Percentiles rank a stretch among this genome's conserved stretches.
These are phyloP conservation scores for Xylota segnis DNA, from an alignment of 2,888 invertebrate genomes.

Conservation along the genomic window DNA sequence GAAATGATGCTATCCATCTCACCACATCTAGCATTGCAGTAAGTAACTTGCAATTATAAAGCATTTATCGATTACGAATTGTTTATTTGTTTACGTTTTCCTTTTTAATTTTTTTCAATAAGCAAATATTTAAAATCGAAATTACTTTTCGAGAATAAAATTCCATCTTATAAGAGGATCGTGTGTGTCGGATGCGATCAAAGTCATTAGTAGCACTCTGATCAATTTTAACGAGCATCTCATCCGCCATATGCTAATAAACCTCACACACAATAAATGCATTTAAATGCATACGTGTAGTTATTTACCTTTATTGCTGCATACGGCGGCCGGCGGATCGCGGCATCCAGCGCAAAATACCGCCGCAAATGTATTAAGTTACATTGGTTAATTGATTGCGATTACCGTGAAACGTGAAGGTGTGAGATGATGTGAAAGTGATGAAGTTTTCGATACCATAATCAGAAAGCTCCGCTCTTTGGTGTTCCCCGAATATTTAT, in stretches of 20 bases:
- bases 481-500: neutral
- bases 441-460: constrained; percentile 30
- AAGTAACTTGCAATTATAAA: neutral
- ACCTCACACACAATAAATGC: constrained; percentile 71
- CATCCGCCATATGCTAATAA: constrained; percentile 66
- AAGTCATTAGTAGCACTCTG: constrained; percentile 55
- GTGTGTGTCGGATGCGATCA: constrained; percentile 61
- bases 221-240: constrained; percentile 72
- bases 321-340: neutral
- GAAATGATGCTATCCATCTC: neutral
- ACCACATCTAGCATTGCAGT: neutral
- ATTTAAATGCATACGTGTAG: constrained; percentile 74
- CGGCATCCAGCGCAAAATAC: constrained; percentile 1
- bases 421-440: constrained; percentile 50
- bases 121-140: constrained; percentile 4
- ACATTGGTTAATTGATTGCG: constrained; percentile 62
- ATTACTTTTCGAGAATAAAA: neutral
- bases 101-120: neutral
- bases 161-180: neutral
- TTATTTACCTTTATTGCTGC: constrained; percentile 63
- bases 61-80: neutral
- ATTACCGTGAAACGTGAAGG: constrained; percentile 61
- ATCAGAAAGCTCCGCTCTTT: constrained; percentile 4
- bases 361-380: constrained; percentile 63
- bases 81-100: neutral